phyloP scores from a whole-genome alignment of 2,888 invertebrate species.

The Phyto melanocephala region DNA sequence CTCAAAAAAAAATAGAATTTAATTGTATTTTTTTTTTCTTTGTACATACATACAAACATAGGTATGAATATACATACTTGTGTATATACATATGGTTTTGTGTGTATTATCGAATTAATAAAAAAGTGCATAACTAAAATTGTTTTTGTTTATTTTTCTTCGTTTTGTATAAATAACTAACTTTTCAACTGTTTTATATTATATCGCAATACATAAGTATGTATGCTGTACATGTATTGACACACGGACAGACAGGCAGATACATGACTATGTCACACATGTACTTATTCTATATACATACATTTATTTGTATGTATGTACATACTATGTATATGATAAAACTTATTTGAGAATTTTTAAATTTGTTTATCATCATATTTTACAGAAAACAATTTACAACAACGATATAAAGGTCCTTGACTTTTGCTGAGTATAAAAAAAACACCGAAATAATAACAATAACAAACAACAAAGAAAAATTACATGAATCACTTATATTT shows the following conservation, averaged over 20 bases:
- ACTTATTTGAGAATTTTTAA: background rate
- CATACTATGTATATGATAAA: constrained; percentile 9
- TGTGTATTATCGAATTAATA: constrained; percentile 44
- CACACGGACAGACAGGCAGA: background rate
- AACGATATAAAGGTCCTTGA: constrained; percentile 60
- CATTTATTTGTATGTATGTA: background rate
- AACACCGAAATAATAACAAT: constrained; percentile 38
- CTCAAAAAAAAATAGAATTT: too few species aligned
- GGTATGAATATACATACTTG: too few species aligned
- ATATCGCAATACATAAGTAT: background rate
- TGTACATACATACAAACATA: too few species aligned
- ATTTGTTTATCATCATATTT: constrained; percentile 29
- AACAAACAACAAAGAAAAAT: constrained; percentile 43
- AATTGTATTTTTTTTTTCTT: too few species aligned
- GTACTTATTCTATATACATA: background rate
- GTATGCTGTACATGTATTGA: too few species aligned
- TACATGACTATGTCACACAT: background rate
- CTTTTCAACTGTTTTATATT: background rate
- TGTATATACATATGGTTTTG: constrained; percentile 24
- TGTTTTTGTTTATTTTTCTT: background rate
- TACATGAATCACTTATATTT: constrained; percentile 51
- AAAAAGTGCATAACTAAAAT: constrained; percentile 44
- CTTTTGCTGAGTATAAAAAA: constrained; percentile 53
- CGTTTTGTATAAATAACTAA: background rate
- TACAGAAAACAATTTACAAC: constrained; percentile 48